phyloP scores from a whole-genome alignment of 2,888 invertebrate genomes.

The Pseudoips prasinana region DNA sequence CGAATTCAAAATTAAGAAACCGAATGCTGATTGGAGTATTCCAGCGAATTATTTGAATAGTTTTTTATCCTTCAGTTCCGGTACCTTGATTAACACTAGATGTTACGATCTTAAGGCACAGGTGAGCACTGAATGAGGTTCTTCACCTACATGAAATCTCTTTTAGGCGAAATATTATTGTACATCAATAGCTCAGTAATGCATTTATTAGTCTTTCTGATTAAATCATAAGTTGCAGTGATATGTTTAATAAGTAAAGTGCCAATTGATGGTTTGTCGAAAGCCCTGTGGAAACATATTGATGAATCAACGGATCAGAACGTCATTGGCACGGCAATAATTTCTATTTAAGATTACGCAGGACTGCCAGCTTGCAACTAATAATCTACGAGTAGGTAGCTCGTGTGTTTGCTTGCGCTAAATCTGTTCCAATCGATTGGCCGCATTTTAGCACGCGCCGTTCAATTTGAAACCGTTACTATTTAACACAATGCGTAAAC shows the following conservation, averaged over 20 bases:
- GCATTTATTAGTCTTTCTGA: too few species aligned
- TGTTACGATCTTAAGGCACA: too few species aligned
- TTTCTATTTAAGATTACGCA: conserved; percentile 43
- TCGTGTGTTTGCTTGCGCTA: conserved; percentile 54
- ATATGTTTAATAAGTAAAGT: conserved; percentile 8
- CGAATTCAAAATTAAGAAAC: too few species aligned
- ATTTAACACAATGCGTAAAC: conserved; percentile 61
- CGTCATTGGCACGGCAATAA: conserved; percentile 35
- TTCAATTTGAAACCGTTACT: conserved; percentile 60
- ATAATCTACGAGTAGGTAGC: conserved; percentile 19
- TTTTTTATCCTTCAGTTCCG: too few species aligned
- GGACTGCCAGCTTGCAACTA: conserved; percentile 18
- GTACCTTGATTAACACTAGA: too few species aligned
- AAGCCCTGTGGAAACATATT: conserved; percentile 50
- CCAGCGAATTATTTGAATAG: too few species aligned
- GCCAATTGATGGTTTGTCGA: conserved; percentile 48
- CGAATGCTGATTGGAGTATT: too few species aligned
- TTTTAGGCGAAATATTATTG: too few species aligned
- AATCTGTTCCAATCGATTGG: conserved; percentile 66
- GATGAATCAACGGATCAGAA: conserved; percentile 50
- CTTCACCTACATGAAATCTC: too few species aligned
- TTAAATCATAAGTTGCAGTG: too few species aligned
- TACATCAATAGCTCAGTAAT: too few species aligned
- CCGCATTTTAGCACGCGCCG: conserved; percentile 75
- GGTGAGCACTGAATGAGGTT: too few species aligned